Conservation (phyloP, 2,888 invertebrate genomes). For the Minunthozetes semirufus region DNA sequence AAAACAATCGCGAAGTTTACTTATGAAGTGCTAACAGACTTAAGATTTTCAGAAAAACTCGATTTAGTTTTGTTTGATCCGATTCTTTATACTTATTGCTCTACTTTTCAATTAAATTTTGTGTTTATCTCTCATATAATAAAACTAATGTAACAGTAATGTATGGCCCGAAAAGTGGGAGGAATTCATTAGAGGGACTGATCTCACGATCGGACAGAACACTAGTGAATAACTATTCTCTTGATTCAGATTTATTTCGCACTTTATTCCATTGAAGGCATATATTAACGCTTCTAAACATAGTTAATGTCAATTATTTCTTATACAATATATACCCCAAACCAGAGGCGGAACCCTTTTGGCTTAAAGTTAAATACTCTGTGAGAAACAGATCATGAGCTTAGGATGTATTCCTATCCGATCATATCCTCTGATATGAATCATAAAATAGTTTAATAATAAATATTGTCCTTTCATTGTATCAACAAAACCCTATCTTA, state of each 20-base stretch:
- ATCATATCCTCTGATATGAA: no score
- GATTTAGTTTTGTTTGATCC: no score
- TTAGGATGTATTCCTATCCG: not conserved
- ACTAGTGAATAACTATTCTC: not conserved
- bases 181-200: not conserved
- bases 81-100: not conserved
- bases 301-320: conserved; percentile 18
- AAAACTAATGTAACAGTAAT: not conserved
- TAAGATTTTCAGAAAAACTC: no score
- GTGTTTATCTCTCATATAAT: not conserved
- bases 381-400: not conserved
- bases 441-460: not conserved
- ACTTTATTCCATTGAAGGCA: not conserved
- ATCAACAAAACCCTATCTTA: not conserved
- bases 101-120: conserved; percentile 5
- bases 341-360: conserved; percentile 2
- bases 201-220: not conserved
- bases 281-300: conserved; percentile 14
- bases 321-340: not conserved
- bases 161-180: not conserved
- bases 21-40: no score
- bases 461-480: not conserved
- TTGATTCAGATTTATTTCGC: conserved; percentile 7
- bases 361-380: not conserved
- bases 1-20: no score